A percentile compares a stretch with the other conserved stretches of the same genome.
Conservation (phyloP, 2,888 invertebrate genomes). For the Synergus itoensis region DNA sequence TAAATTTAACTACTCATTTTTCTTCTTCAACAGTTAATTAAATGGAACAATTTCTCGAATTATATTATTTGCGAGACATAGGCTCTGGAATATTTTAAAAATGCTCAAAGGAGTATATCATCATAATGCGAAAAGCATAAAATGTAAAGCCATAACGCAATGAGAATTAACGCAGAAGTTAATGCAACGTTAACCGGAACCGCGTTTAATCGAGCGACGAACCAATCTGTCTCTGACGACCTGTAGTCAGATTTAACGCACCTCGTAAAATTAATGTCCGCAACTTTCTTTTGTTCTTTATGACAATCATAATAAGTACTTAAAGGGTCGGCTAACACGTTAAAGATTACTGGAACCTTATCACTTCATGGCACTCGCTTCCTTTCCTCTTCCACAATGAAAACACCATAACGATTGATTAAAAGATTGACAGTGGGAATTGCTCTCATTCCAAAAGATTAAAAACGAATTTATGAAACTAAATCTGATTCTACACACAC, state of each 20-base stretch:
- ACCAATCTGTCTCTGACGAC: constrained; percentile 30
- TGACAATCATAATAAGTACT: constrained; percentile 15
- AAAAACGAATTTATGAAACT: no score
- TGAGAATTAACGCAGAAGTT: constrained; percentile 16
- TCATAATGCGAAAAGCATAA: constrained; percentile 15
- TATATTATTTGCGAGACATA: neutral
- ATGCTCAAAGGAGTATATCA: neutral
- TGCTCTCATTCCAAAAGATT: no score
- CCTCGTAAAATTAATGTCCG: constrained; percentile 11
- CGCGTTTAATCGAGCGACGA: constrained; percentile 13
- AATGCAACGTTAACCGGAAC: constrained; percentile 6
- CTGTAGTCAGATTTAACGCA: constrained; percentile 31
- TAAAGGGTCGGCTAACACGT: constrained; percentile 1
- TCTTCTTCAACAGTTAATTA: no score
- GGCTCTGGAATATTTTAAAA: neutral
- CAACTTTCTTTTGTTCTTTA: neutral
- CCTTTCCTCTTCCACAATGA: neutral
- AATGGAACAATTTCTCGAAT: no score
- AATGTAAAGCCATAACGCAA: constrained; percentile 8
- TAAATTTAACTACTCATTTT: no score
- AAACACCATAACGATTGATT: constrained; percentile 10
- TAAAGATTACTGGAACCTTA: constrained; percentile 20
- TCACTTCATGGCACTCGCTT: constrained; percentile 8
- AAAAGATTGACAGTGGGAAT: neutral
- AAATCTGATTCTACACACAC: no score